phyloP scores from a whole-genome alignment of 2,888 invertebrate genomes.

The Glyphotaelius pellucidus region DNA sequence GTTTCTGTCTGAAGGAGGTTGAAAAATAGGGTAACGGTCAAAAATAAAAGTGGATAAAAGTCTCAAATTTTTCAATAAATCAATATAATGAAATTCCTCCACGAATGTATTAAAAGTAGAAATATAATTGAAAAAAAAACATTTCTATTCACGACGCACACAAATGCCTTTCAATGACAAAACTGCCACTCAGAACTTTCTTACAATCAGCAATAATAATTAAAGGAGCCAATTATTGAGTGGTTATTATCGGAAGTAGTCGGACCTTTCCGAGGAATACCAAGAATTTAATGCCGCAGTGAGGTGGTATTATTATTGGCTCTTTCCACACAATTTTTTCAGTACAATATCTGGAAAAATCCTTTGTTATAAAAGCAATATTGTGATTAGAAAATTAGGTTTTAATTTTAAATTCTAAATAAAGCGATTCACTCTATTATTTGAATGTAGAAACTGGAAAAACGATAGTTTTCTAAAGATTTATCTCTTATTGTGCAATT shows the following conservation, averaged over 20 bases:
- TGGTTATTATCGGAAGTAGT: background rate
- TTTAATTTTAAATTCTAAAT: background rate
- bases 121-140: background rate
- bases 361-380: background rate
- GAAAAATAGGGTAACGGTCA: too few species aligned
- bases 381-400: background rate
- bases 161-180: background rate
- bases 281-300: background rate
- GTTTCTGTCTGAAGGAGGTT: too few species aligned
- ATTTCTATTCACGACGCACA: background rate
- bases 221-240: background rate
- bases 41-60: too few species aligned
- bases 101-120: too few species aligned
- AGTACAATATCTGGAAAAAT: background rate
- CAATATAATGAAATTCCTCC: too few species aligned
- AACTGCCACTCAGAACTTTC: background rate
- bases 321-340: background rate
- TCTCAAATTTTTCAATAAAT: too few species aligned
- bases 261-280: background rate
- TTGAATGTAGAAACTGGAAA: background rate
- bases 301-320: background rate
- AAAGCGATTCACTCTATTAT: background rate
- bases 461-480: background rate
- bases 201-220: background rate
- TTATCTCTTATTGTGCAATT: background rate